These are phyloP conservation scores for Thamnaconus septentrionalis DNA, from an alignment of 2,113 vertebrate genomes.

Conservation along the genomic window DNA sequence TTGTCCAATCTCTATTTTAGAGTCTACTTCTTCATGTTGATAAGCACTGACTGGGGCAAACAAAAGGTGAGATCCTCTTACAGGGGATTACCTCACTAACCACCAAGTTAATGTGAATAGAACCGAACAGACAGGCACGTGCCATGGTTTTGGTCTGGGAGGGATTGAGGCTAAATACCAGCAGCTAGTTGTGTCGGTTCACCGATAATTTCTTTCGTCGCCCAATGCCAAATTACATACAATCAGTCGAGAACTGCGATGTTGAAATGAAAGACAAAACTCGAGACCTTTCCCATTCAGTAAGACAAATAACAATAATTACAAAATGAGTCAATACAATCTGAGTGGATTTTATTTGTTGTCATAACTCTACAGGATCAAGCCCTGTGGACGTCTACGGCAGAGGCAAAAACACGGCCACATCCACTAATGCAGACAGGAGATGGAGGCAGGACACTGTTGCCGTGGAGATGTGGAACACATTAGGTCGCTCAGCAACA, in stretches of 20 bases:
- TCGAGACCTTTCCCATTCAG: too few species aligned
- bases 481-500: constrained; percentile 76
- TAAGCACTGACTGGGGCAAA: constrained; percentile 27
- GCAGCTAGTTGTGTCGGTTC: too few species aligned
- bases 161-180: too few species aligned
- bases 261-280: too few species aligned
- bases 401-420: constrained; percentile 6
- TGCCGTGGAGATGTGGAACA: constrained; percentile 72
- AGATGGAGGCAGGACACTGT: constrained; percentile 72
- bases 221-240: too few species aligned
- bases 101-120: too few species aligned
- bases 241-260: too few species aligned
- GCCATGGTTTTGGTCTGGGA: too few species aligned
- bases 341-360: constrained; percentile 2
- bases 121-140: too few species aligned
- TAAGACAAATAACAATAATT: too few species aligned
- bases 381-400: neutral
- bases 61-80: constrained; percentile 25
- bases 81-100: neutral
- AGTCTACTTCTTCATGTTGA: constrained; percentile 38
- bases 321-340: constrained; percentile 5
- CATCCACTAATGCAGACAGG: constrained; percentile 41
- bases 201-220: too few species aligned
- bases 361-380: neutral
- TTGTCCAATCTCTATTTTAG: neutral